Evolutionary conservation across 2,113 vertebrate species (phyloP), one percentile per base, ranked within the genome.

Genomic region (Phalacrocorax brasilianus): DNA sequence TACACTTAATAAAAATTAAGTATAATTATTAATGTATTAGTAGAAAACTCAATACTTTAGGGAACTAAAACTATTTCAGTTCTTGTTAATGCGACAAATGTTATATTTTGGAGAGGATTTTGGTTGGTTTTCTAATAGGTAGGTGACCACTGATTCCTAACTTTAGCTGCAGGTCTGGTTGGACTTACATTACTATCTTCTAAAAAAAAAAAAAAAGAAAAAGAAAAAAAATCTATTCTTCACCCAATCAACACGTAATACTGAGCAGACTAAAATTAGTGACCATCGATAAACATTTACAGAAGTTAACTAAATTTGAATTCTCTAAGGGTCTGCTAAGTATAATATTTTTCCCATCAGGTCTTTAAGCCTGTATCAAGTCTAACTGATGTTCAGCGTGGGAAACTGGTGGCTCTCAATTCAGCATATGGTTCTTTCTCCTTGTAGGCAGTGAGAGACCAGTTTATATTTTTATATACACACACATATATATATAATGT

Each of bases 221-320:
- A 5, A 38, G 5, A 38, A 38, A 38, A 38, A 38, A 96, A 97
- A 66, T 47, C 44, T 35, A 1, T 30, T 80, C 53, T 93, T 94
- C 80, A 19, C 56, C 42, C 26, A 93, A 42, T 14, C 82, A 67
- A 82, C 72, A 82, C 0, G 7, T 44, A 89, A 61, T 67, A 80
- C 70, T 15, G n/a, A 91, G 75, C 75, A 96, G 73, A 89, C 53
- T 74, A 76, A 93, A 94, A 88, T 67, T 5, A 77, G 76, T 77
- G 77, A 88, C 94, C 81, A 68, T 1, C 90, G 82, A 88, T 85
- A 94, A 95, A 91, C 72, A 11, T 18, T 88, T 70, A 85, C 5
- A 90, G 77, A 94, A 91, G 53, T 71, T 95, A 79, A 96, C 89
- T 91, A 81, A 76, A 97, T 89, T 55, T 91, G 61, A 97, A 80